Conservation (phyloP, 2,797 vertebrate species). For the Hafferia zeledoni region DNA sequence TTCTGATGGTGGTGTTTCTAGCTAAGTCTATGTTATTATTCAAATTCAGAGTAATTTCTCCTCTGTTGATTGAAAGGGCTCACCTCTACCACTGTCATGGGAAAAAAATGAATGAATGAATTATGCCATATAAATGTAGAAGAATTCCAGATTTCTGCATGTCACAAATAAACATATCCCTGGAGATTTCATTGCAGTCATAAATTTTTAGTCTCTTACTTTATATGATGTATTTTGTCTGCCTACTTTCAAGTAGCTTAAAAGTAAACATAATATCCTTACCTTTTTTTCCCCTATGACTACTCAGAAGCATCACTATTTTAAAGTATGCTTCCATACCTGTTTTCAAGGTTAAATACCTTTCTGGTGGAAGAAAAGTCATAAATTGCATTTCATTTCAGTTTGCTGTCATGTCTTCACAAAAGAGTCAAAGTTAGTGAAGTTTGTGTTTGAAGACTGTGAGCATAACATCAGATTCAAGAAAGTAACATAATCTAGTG, state of each 20-base stretch:
- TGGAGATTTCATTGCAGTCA: not conserved
- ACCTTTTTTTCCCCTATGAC: not conserved
- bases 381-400: not conserved
- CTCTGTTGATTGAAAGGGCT: not conserved
- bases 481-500: not conserved
- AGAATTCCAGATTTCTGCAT: not conserved
- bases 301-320: not conserved
- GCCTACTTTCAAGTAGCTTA: not conserved
- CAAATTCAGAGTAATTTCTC: not conserved
- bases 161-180: not conserved
- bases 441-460: not conserved
- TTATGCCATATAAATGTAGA: not conserved
- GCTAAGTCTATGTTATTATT: not conserved
- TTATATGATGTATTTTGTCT: not conserved
- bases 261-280: not conserved
- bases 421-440: not conserved
- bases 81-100: accelerated
- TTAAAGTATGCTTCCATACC: not conserved
- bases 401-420: not conserved
- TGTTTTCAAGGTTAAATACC: not conserved
- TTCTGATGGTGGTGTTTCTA: not conserved
- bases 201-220: not conserved
- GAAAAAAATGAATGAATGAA: not conserved
- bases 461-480: not conserved
- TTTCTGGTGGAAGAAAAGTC: not conserved